phyloP scores from a whole-genome alignment of 1,140 invertebrate genomes.

The Bombus pyrosoma region DNA sequence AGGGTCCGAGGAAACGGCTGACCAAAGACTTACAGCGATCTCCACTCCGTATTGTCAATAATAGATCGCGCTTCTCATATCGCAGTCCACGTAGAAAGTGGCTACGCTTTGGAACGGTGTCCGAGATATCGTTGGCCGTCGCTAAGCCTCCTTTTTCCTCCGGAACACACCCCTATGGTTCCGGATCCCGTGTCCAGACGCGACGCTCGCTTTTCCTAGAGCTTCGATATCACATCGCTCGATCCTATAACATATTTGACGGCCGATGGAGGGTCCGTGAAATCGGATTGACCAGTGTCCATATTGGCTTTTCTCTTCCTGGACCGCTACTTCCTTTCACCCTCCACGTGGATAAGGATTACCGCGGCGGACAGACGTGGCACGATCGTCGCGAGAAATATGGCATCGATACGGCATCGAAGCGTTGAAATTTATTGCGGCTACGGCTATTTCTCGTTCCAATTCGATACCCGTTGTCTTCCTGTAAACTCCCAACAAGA shows the following conservation, averaged over 20 bases:
- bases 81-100: constrained; percentile 31
- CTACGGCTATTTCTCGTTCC: background rate
- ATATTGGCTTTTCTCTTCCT: constrained; percentile 73
- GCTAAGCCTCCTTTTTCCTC: constrained; percentile 22
- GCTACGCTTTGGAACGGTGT: constrained; percentile 40
- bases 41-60: constrained; percentile 78
- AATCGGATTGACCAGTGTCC: constrained; percentile 81
- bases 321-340: constrained; percentile 28
- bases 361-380: constrained; percentile 50
- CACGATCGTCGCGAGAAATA: constrained; percentile 57
- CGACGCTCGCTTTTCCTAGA: background rate
- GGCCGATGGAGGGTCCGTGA: constrained; percentile 72
- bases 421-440: constrained; percentile 15
- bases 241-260: constrained; percentile 81
- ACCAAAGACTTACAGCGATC: constrained; percentile 76
- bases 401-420: constrained; percentile 25
- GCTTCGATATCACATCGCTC: constrained; percentile 68
- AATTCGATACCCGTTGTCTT: background rate
- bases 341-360: constrained; percentile 52
- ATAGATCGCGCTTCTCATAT: constrained; percentile 68
- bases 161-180: background rate
- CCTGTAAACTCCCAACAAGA: background rate
- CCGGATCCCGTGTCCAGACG: constrained; percentile 36
- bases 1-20: constrained; percentile 60
- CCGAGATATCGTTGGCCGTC: constrained; percentile 11